These are phyloP conservation scores for Eulimnadia texana DNA, from an alignment of 1,140 invertebrate species.

Conservation along the genomic window DNA sequence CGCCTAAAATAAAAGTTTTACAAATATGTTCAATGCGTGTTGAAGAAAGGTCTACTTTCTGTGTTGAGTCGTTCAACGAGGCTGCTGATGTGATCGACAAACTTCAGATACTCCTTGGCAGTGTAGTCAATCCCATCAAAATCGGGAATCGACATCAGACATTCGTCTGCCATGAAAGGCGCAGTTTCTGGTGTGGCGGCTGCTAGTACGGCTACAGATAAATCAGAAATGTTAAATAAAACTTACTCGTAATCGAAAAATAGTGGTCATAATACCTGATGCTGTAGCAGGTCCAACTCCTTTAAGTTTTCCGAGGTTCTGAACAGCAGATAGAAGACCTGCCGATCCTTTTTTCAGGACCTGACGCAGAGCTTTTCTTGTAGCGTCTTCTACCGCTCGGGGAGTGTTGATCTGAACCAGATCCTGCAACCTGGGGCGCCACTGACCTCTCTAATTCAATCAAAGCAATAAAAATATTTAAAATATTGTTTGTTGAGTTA, in stretches of 20 bases:
- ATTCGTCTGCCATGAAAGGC: constrained; percentile 94
- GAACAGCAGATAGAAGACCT: constrained; percentile 29
- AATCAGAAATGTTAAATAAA: neutral
- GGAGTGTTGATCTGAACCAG: constrained; percentile 31
- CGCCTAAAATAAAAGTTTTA: too few species aligned
- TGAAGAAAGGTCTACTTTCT: too few species aligned
- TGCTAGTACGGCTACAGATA: constrained; percentile 37
- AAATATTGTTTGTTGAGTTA: neutral
- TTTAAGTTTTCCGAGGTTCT: constrained; percentile 31
- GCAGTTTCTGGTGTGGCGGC: constrained; percentile 78
- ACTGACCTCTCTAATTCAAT: constrained; percentile 28
- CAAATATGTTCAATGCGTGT: too few species aligned
- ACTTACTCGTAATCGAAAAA: neutral
- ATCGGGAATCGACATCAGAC: constrained; percentile 82
- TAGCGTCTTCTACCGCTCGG: constrained; percentile 25
- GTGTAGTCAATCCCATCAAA: constrained; percentile 92
- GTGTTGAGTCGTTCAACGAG: constrained; percentile 70
- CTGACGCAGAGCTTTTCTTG: constrained; percentile 30
- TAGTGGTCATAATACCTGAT: constrained; percentile 32
- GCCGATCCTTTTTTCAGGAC: constrained; percentile 23
- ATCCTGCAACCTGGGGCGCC: constrained; percentile 29
- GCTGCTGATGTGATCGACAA: constrained; percentile 70
- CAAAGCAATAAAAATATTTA: neutral
- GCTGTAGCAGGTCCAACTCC: constrained; percentile 35
- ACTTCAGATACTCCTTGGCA: constrained; percentile 87